A percentile compares a stretch with the other conserved stretches of the same genome.
Conservation (phyloP, 2,113 vertebrate genomes). For the Crocuta crocuta region DNA sequence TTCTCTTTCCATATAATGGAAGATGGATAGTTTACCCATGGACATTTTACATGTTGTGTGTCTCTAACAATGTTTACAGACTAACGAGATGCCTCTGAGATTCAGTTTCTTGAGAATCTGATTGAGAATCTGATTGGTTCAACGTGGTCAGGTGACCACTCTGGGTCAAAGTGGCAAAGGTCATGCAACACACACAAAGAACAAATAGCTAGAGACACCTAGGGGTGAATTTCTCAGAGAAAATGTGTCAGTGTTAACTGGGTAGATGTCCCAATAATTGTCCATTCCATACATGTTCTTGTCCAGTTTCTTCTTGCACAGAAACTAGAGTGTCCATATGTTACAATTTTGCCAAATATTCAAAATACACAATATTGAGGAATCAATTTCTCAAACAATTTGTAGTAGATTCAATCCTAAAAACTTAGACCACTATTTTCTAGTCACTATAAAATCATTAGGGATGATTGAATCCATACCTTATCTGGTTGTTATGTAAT, state of each 20-base stretch:
- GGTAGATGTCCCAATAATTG: background rate
- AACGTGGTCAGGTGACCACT: background rate
- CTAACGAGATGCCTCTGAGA: background rate
- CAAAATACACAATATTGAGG: background rate
- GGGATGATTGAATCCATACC: background rate
- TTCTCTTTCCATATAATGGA: background rate
- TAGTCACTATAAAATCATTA: slow-evolving; percentile 29
- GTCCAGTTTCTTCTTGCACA: background rate
- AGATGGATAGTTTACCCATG: background rate
- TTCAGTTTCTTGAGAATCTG: background rate
- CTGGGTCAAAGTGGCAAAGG: background rate
- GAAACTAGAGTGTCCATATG: background rate
- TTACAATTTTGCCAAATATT: background rate
- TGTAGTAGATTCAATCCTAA: background rate
- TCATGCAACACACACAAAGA: background rate
- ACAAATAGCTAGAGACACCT: background rate
- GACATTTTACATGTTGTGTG: background rate
- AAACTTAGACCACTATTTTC: slow-evolving; percentile 9
- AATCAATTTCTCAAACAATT: background rate
- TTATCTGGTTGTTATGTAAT: slow-evolving; percentile 33
- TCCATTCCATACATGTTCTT: background rate
- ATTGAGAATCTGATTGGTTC: background rate
- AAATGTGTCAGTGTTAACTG: background rate
- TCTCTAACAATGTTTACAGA: background rate
- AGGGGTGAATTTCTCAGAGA: background rate